Evolutionary conservation across 1,140 invertebrate genomes (phyloP).

Genomic region (Hesperophylax magnus): DNA sequence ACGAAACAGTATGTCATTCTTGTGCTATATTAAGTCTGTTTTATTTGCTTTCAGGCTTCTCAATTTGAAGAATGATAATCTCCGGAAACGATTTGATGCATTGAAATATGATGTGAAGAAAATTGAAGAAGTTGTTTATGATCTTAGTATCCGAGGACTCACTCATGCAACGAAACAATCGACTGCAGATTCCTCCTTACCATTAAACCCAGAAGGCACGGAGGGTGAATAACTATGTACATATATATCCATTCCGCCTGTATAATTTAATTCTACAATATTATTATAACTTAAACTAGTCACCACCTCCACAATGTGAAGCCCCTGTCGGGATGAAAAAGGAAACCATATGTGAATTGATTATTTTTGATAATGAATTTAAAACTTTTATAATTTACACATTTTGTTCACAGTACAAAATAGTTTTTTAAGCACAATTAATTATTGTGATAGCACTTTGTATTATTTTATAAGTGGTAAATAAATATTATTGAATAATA

Average conservation of each 20-base stretch:
- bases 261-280: no score
- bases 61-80: conserved; percentile 92
- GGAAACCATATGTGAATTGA: no score
- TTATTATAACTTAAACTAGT: no score
- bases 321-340: no score
- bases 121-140: conserved; percentile 95
- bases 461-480: not conserved
- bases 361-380: no score
- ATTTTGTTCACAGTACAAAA: conserved; percentile 3
- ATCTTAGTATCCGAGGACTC: conserved; percentile 79
- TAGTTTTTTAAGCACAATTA: not conserved
- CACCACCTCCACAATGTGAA: no score
- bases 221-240: no score
- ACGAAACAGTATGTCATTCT: not conserved
- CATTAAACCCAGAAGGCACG: not conserved
- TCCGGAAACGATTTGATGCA: conserved; percentile 90
- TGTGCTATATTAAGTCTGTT: not conserved
- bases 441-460: no score
- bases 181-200: no score
- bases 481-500: conserved; percentile 1
- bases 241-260: no score
- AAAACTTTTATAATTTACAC: not conserved
- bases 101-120: conserved; percentile 96
- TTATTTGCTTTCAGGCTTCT: conserved; percentile 72
- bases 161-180: not conserved